Evolutionary conservation across 2,888 invertebrate species (phyloP).

Genomic region (Hydropsyche betteni): DNA sequence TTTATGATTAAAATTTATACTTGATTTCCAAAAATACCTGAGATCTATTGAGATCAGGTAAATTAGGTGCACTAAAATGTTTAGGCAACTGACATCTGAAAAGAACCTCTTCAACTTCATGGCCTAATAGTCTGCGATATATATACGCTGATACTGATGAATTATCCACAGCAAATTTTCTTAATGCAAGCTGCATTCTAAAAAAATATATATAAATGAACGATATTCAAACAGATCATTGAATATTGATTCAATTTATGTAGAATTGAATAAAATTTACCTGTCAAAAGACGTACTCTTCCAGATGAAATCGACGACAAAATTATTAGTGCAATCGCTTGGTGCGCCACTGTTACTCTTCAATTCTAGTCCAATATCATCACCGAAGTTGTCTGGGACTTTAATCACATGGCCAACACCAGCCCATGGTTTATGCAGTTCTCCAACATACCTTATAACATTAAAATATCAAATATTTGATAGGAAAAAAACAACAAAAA

Average conservation of each 20-base stretch:
- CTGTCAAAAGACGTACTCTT: constrained; percentile 98
- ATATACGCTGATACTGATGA: constrained; percentile 97
- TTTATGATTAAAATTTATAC: not conserved
- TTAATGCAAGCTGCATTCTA: constrained; percentile 94
- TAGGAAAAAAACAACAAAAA: not conserved
- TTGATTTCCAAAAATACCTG: constrained; percentile 66
- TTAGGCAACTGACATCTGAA: constrained; percentile 94
- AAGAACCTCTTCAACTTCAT: constrained; percentile 91
- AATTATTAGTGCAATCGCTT: constrained; percentile 92
- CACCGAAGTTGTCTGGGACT: constrained; percentile 94
- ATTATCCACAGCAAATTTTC: constrained; percentile 96
- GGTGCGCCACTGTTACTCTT: constrained; percentile 93
- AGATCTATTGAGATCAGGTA: constrained; percentile 97
- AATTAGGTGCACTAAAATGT: constrained; percentile 95
- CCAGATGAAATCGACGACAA: constrained; percentile 99
- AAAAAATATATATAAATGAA: constrained; percentile 50
- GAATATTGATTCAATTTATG: not conserved
- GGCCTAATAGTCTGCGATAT: constrained; percentile 94
- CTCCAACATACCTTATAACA: constrained; percentile 78
- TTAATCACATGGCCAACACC: constrained; percentile 98
- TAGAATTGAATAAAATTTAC: constrained; percentile 55
- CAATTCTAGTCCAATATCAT: constrained; percentile 97
- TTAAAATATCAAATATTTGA: constrained; percentile 4
- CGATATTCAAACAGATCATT: constrained; percentile 8
- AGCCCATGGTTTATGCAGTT: constrained; percentile 94